Conservation (phyloP, 2,888 invertebrate species). For the Latrodectus hesperus region DNA sequence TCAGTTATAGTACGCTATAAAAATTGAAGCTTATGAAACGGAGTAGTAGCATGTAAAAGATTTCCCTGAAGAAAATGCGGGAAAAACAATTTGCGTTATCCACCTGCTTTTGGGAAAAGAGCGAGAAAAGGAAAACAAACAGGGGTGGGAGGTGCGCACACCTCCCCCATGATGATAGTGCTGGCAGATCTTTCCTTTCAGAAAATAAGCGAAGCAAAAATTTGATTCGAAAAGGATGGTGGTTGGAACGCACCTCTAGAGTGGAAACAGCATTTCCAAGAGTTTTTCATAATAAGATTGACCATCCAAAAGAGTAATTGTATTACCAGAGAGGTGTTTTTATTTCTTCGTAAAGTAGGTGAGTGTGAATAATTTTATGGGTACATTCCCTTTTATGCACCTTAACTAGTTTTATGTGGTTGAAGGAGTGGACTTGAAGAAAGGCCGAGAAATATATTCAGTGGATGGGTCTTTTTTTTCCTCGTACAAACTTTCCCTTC, state of each 20-base stretch:
- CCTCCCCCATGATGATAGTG: constrained; percentile 7
- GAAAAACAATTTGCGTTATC: constrained; percentile 57
- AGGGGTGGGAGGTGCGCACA: background rate
- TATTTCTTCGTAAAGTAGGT: constrained; percentile 11
- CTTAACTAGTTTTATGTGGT: constrained; percentile 38
- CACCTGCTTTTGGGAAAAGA: constrained; percentile 36
- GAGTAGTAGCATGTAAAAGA: constrained; percentile 52
- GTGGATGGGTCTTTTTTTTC: background rate
- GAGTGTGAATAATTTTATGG: constrained; percentile 46
- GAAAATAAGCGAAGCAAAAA: constrained; percentile 45
- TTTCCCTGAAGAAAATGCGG: constrained; percentile 60
- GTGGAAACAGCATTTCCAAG: constrained; percentile 7
- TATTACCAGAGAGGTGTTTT: constrained; percentile 43
- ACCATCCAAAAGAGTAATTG: constrained; percentile 53
- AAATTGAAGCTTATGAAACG: constrained; percentile 60
- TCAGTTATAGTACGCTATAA: constrained; percentile 38
- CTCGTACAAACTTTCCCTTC: background rate
- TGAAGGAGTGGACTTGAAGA: constrained; percentile 26
- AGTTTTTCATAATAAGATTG: constrained; percentile 60
- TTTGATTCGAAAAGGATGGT: constrained; percentile 27
- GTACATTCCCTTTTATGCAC: constrained; percentile 35
- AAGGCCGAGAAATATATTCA: constrained; percentile 47
- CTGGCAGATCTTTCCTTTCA: constrained; percentile 38
- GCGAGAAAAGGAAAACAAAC: constrained; percentile 9
- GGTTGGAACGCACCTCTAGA: background rate